Conservation (phyloP, 2,888 invertebrate species). For the Chesias legatella region DNA sequence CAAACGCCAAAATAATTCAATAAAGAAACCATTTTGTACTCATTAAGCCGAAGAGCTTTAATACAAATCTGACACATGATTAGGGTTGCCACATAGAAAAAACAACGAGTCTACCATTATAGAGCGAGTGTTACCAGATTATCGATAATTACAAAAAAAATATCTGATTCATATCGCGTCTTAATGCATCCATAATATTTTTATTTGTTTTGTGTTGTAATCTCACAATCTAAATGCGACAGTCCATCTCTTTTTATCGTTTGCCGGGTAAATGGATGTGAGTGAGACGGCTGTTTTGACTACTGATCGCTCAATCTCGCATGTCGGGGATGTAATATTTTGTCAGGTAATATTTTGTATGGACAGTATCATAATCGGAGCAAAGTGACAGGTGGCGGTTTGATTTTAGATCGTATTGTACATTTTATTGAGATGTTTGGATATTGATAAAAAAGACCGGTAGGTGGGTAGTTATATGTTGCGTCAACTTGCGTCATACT, state of each 20-base stretch:
- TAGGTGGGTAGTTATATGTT: too few species aligned
- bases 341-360: conserved; percentile 53
- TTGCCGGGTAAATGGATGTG: conserved; percentile 25
- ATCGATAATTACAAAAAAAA: conserved; percentile 71
- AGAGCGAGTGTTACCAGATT: conserved; percentile 76
- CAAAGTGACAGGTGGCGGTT: conserved; percentile 51
- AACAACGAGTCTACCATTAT: conserved; percentile 70
- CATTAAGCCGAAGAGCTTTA: conserved; percentile 59
- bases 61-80: conserved; percentile 77
- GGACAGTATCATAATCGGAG: conserved; percentile 55
- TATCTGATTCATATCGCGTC: conserved; percentile 65
- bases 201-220: conserved; percentile 73
- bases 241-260: conserved; percentile 42
- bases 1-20: conserved; percentile 54
- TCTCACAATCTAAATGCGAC: conserved; percentile 64
- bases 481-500: too few species aligned
- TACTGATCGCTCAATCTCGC: conserved; percentile 66
- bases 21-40: conserved; percentile 60
- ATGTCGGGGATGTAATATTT: conserved; percentile 48
- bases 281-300: conserved; percentile 55
- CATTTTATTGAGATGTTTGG: too few species aligned
- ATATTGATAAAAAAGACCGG: too few species aligned
- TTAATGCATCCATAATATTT: conserved; percentile 75
- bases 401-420: conserved; percentile 19
- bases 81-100: conserved; percentile 73